Evolutionary conservation across 2,113 vertebrate genomes (phyloP).

Genomic region (Nesoenas mayeri): DNA sequence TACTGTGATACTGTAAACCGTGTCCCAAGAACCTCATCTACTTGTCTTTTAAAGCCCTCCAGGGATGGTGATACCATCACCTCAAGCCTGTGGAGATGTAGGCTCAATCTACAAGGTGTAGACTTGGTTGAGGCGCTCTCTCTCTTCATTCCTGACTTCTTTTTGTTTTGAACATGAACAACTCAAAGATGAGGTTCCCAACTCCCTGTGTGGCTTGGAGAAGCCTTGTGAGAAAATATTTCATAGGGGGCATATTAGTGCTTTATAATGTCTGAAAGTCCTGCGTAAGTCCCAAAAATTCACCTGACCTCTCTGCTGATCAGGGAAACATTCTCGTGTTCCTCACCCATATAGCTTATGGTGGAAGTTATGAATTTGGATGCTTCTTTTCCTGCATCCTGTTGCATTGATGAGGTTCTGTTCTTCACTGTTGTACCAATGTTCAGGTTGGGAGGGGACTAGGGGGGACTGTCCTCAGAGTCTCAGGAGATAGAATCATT

Average conservation of each 20-base stretch:
- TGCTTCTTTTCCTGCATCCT: not conserved
- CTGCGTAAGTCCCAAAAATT: not conserved
- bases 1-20: too few species aligned
- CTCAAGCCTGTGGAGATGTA: not conserved
- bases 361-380: not conserved
- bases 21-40: too few species aligned
- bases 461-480: not conserved
- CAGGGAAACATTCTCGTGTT: not conserved
- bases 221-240: not conserved
- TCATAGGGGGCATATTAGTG: not conserved
- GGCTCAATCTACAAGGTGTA: not conserved
- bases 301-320: not conserved
- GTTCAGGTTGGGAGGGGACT: too few species aligned
- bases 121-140: not conserved
- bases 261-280: not conserved
- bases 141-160: not conserved
- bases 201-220: not conserved
- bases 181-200: not conserved
- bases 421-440: not conserved
- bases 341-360: too few species aligned
- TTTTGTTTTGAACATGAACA: not conserved
- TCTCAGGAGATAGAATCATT: not conserved
- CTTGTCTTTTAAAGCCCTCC: too few species aligned
- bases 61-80: not conserved
- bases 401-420: fast-evolving